These are phyloP conservation scores for Urocolius indicus DNA, from an alignment of 2,113 vertebrate genomes.

Conservation along the genomic window DNA sequence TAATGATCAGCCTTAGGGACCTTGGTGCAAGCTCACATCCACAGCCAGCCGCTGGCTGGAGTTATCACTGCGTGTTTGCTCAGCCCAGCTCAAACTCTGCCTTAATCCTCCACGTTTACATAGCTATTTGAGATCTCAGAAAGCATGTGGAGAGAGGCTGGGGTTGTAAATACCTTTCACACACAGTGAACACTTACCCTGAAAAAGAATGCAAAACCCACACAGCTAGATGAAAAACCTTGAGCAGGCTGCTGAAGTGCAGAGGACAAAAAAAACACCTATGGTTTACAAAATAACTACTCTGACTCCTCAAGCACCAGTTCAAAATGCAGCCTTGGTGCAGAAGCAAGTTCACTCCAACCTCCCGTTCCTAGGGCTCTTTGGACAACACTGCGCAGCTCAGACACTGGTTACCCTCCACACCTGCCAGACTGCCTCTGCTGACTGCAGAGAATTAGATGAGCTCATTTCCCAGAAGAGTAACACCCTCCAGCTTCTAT, in stretches of 20 bases:
- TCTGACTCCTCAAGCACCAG: not conserved
- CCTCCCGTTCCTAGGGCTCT: not conserved
- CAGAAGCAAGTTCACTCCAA: not conserved
- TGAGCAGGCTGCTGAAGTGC: not conserved
- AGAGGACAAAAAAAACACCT: not conserved
- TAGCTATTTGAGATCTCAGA: constrained; percentile 5
- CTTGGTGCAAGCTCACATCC: not conserved
- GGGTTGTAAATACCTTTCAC: constrained; percentile 3
- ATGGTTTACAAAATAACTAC: not conserved
- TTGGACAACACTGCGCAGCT: not conserved
- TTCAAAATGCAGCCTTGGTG: not conserved
- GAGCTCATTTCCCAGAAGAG: constrained; percentile 48
- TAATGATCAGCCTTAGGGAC: not conserved
- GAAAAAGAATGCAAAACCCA: not conserved
- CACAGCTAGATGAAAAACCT: not conserved
- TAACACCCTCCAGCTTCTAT: constrained; percentile 25
- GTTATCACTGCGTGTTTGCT: not conserved
- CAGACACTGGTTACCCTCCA: not conserved
- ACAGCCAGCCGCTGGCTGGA: not conserved
- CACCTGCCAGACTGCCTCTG: constrained; percentile 19
- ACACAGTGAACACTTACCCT: not conserved
- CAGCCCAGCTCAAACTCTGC: constrained; percentile 25
- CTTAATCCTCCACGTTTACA: constrained; percentile 31
- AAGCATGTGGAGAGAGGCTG: not conserved
- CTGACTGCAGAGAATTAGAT: not conserved